Conservation (phyloP, 2,888 invertebrate species). For the Asteroscopus sphinx region DNA sequence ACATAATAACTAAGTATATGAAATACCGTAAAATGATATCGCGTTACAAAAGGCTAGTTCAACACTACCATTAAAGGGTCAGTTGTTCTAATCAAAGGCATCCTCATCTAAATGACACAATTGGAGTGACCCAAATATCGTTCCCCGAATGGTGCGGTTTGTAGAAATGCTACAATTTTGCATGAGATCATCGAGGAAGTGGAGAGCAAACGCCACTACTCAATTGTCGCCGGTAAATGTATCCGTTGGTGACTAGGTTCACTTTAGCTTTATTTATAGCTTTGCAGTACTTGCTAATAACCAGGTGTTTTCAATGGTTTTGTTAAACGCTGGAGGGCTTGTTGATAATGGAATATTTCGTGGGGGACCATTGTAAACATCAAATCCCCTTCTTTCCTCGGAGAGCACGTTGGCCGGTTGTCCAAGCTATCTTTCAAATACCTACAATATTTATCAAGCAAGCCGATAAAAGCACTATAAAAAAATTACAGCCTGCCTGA, state of each 20-base stretch:
- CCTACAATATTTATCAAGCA: no score
- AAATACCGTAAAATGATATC: conserved; percentile 50
- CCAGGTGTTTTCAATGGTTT: conserved; percentile 16
- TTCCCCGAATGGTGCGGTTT: conserved; percentile 61
- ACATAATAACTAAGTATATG: no score
- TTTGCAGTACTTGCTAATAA: conserved; percentile 17
- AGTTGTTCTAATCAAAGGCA: conserved; percentile 54
- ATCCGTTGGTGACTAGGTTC: conserved; percentile 53
- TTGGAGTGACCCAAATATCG: conserved; percentile 71
- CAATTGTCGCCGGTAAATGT: conserved; percentile 66
- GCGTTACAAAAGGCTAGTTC: conserved; percentile 40
- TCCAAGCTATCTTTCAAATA: no score
- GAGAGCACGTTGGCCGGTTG: no score
- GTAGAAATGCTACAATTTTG: conserved; percentile 68
- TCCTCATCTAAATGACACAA: conserved; percentile 55
- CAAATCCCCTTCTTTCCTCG: no score
- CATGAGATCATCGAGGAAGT: conserved; percentile 79
- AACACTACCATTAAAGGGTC: conserved; percentile 46
- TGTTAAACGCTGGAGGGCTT: no score
- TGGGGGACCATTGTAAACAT: no score
- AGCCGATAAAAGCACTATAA: no score
- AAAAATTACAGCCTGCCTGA: no score
- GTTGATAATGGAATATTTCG: no score
- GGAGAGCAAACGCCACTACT: conserved; percentile 48
- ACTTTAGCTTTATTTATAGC: conserved; percentile 44